Evolutionary conservation across 2,113 vertebrate species (phyloP), one percentile per base, ranked within the genome.

Genomic region (Anthoscopus minutus): DNA sequence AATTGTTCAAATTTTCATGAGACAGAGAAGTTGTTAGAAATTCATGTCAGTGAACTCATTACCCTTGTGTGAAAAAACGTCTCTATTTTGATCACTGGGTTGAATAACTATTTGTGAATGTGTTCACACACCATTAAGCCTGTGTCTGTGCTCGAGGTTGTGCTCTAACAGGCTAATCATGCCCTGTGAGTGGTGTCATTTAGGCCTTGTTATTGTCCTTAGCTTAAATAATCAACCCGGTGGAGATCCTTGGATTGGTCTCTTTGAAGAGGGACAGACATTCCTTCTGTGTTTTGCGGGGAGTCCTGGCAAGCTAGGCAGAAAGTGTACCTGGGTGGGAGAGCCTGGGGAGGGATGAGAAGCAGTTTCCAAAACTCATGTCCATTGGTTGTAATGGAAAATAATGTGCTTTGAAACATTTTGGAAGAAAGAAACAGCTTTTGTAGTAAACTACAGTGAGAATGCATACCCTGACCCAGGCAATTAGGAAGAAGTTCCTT

Each of bases 251-350:
- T 30, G 19, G 21, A 15, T 64, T 38, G 27, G 20, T n/a, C 33
- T 51, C 33, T 78, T 48, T 0, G 0, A 42, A 76, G 10, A 4
- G 5, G 5, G 1, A 38, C 0, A 2, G 64, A 21, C 24, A 30
- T 76, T 80, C 61, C n/a, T n/a, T 79, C 76, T 48, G 42, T 70
- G 19, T 2, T 72, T 91, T 58, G 13, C 4, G 20, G 33, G 10
- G 3, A 61, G 19, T 53, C 28, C 51, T 74, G 38, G 25, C 47
- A 91, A 86, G 33, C 13, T 48, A 67, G 62, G 27, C 23, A 67
- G 57, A 64, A 85, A 42, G 19, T 23, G 6, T 50, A 17, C 20
- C 51, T 67, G 21, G 8, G 14, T 86, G 62, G 53, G 14, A 61
- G 19, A 73, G 9, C 17, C 30, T 0, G 0, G 23, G 19, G 7